Evolutionary conservation across 2,113 vertebrate genomes (phyloP).

Genomic region (Gobio gobio): DNA sequence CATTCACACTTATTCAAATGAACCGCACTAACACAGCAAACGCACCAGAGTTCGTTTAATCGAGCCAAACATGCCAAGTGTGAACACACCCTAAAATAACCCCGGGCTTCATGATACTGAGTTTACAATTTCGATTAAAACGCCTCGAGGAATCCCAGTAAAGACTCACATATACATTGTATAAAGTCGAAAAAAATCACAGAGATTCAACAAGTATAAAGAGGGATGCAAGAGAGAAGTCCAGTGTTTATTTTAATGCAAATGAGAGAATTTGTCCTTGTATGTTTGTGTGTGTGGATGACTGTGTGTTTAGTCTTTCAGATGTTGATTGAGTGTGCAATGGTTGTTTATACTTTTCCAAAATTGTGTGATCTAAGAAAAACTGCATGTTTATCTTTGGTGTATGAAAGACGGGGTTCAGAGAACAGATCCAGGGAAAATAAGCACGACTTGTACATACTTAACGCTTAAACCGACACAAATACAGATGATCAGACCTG

Average conservation of each 20-base stretch:
- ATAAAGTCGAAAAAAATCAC: not conserved
- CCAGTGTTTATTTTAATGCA: conserved; percentile 10
- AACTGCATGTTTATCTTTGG: conserved; percentile 27
- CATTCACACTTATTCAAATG: too few relatives aligned
- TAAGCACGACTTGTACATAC: not conserved
- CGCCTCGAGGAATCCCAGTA: not conserved
- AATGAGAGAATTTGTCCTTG: not conserved
- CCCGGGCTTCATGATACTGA: not conserved
- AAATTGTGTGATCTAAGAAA: conserved; percentile 23
- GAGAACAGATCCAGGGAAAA: not conserved
- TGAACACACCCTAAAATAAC: not conserved
- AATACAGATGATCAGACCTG: not conserved
- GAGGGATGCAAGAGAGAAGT: not conserved
- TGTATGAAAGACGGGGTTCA: not conserved
- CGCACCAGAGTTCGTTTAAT: too few relatives aligned
- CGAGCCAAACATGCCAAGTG: too few relatives aligned
- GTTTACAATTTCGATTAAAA: not conserved
- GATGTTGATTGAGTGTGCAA: not conserved
- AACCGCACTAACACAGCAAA: too few relatives aligned
- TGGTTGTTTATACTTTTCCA: conserved; percentile 22
- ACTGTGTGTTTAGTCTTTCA: conserved; percentile 31
- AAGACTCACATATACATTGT: not conserved
- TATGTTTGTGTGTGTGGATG: not conserved
- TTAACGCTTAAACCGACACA: not conserved
- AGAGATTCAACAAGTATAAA: not conserved